A percentile compares a stretch with the other conserved stretches of the same genome.
Evolutionary conservation across 1,140 invertebrate genomes (phyloP).

Genomic region (Meteorus sp.): DNA sequence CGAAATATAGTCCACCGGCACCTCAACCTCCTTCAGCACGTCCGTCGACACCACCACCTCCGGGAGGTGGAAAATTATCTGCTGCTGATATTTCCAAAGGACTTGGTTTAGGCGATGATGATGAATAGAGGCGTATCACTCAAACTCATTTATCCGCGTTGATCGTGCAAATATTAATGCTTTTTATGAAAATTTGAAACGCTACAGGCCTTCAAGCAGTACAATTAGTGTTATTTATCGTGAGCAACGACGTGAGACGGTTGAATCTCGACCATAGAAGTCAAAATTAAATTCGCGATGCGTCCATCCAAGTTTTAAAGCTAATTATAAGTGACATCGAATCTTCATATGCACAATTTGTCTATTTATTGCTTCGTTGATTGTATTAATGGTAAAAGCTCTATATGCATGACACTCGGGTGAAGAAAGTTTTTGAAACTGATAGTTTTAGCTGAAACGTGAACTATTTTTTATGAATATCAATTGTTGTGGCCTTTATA

Average conservation of each 20-base stretch:
- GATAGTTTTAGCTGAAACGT: background rate
- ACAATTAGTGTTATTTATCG: slow-evolving; percentile 2
- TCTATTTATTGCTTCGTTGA: no score
- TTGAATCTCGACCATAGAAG: no score
- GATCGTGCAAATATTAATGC: background rate
- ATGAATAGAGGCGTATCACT: slow-evolving; percentile 35
- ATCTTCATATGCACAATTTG: no score
- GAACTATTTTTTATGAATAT: background rate
- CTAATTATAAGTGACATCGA: no score
- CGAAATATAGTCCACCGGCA: slow-evolving; percentile 21
- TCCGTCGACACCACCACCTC: slow-evolving; percentile 29
- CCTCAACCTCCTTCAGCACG: slow-evolving; percentile 25
- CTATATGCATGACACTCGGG: no score
- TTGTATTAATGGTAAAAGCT: no score
- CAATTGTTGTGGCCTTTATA: background rate
- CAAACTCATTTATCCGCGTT: background rate
- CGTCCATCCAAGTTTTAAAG: no score
- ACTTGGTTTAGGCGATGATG: slow-evolving; percentile 47
- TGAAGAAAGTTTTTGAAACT: background rate
- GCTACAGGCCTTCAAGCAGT: background rate
- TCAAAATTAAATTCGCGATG: background rate
- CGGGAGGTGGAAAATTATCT: slow-evolving; percentile 41
- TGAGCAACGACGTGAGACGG: no score
- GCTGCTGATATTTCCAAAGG: slow-evolving; percentile 55
- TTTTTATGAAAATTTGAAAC: background rate